These are phyloP conservation scores for Phalangium opilio DNA, from an alignment of 2,888 invertebrate species.

Conservation along the genomic window DNA sequence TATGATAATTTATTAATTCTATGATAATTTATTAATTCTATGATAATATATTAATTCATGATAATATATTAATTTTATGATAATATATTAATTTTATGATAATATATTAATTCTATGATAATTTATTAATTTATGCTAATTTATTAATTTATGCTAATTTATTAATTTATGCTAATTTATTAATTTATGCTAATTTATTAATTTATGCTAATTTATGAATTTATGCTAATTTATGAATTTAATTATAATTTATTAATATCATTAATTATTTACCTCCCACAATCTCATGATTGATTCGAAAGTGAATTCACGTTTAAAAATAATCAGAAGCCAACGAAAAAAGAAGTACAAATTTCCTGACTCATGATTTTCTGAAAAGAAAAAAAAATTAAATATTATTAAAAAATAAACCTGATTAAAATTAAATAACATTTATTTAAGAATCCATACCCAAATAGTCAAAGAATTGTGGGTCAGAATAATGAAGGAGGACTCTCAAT, in stretches of 20 bases:
- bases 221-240: too few relatives aligned
- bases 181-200: too few relatives aligned
- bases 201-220: too few relatives aligned
- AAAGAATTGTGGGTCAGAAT: constrained; percentile 68
- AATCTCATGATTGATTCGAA: constrained; percentile 70
- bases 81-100: too few relatives aligned
- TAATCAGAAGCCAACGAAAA: constrained; percentile 91
- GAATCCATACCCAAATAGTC: constrained; percentile 48
- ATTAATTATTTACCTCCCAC: constrained; percentile 58
- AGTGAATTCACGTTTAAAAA: constrained; percentile 87
- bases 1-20: too few relatives aligned
- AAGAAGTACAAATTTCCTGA: constrained; percentile 97
- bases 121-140: too few relatives aligned
- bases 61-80: neutral
- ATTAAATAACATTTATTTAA: neutral
- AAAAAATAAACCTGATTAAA: neutral
- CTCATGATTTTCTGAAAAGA: constrained; percentile 51
- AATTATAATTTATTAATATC: neutral
- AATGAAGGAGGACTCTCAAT: constrained; percentile 60
- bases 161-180: too few relatives aligned
- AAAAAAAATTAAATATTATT: neutral
- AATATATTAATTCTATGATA: too few relatives aligned
- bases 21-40: too few relatives aligned
- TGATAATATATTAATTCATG: too few relatives aligned
- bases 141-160: too few relatives aligned